Conservation (phyloP, 2,797 vertebrate genomes). For the Petrocephalus sullivani region DNA sequence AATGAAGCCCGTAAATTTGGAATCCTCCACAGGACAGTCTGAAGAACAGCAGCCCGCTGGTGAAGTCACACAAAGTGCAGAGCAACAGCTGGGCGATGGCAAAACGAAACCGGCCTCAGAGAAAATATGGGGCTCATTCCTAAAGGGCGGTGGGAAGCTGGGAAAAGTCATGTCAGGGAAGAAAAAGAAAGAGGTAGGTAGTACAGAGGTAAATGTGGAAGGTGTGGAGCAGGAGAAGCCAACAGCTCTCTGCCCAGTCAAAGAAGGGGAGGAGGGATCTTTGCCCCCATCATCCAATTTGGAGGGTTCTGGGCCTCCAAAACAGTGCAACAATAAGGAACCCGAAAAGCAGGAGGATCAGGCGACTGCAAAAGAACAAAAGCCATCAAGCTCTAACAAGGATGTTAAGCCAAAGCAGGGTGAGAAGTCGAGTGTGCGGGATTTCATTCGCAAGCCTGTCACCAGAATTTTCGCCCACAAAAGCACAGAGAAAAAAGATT, state of each 20-base stretch:
- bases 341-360: constrained; percentile 45
- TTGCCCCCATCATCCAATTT: constrained; percentile 24
- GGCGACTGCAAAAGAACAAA: constrained; percentile 53
- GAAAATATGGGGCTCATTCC: constrained; percentile 67
- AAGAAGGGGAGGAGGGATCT: constrained; percentile 28
- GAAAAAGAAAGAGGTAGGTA: constrained; percentile 62
- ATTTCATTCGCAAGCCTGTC: constrained; percentile 68
- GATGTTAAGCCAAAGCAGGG: constrained; percentile 54
- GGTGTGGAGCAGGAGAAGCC: constrained; percentile 35
- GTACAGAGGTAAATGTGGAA: constrained; percentile 27
- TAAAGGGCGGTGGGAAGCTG: constrained; percentile 67
- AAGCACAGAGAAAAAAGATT: constrained; percentile 69
- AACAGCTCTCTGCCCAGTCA: constrained; percentile 32
- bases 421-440: constrained; percentile 65
- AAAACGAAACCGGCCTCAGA: constrained; percentile 56
- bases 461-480: constrained; percentile 70
- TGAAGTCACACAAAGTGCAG: constrained; percentile 42
- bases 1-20: constrained; percentile 48
- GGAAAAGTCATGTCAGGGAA: constrained; percentile 68
- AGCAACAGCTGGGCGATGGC: constrained; percentile 37
- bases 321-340: constrained; percentile 51
- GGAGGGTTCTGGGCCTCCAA: constrained; percentile 48
- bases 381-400: constrained; percentile 40
- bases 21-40: constrained; percentile 23
- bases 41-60: constrained; percentile 41